A percentile compares a stretch with the other conserved stretches of the same genome.
Evolutionary conservation across 2,888 invertebrate genomes (phyloP).

Genomic region (Drosophila vallismaia): DNA sequence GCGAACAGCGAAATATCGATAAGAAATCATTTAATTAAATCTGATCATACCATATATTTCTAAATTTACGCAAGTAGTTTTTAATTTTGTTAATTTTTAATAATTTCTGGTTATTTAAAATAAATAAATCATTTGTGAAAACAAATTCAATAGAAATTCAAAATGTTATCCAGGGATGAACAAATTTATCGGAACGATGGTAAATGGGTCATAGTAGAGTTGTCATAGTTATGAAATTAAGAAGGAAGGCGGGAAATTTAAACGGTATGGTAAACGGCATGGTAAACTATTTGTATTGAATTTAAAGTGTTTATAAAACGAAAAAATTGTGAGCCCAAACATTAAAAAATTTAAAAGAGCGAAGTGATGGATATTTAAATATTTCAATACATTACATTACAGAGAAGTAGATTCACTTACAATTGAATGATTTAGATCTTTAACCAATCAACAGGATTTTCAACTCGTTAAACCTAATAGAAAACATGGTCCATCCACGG

Average conservation of each 20-base stretch:
- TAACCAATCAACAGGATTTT: not conserved
- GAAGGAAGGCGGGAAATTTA: not conserved
- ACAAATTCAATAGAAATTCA: not conserved
- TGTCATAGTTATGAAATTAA: not conserved
- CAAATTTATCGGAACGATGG: not conserved
- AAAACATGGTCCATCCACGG: conserved; percentile 2
- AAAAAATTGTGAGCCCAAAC: not conserved
- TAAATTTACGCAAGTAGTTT: too few species aligned
- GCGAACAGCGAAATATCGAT: too few species aligned
- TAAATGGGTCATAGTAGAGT: not conserved
- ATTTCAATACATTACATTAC: not conserved
- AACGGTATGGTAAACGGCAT: not conserved
- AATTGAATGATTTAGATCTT: too few species aligned
- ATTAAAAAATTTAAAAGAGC: not conserved
- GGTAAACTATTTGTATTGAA: not conserved
- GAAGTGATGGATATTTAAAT: not conserved
- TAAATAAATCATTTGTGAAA: too few species aligned
- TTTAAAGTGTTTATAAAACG: not conserved
- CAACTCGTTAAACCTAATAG: not conserved
- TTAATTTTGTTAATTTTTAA: too few species aligned
- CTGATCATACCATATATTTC: too few species aligned
- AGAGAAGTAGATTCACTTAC: too few species aligned
- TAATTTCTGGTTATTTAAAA: too few species aligned
- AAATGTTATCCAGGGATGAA: not conserved
- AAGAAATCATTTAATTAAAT: too few species aligned